Evolutionary conservation across 2,113 vertebrate genomes (phyloP), one percentile per base, ranked within the genome.

Genomic region (Catagonus wagneri): DNA sequence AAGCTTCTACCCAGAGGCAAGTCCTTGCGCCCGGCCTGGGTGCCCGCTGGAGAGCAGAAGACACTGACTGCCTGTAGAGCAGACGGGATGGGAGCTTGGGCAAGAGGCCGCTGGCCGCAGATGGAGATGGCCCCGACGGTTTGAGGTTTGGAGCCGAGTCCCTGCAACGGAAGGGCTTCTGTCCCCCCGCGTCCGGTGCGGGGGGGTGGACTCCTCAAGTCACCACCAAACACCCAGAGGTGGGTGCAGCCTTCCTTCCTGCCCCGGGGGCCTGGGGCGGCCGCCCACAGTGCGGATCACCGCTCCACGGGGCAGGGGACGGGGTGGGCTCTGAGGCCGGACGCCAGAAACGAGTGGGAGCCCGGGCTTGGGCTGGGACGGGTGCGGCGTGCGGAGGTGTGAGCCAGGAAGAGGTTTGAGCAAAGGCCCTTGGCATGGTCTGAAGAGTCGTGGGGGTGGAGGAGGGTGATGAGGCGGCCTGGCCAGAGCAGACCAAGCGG

Each of bases 201-300:
- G 93, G 74, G 85, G 96, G 71, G 97, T 97, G n/a, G 91, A 95
- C 52, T 69, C 93, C 20, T 68, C 89, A 65, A 97, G 80, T 96
- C 92, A 95, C 87, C 91, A 89, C 69, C 93, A 71, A 78, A 74
- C 9, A 14, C 86, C 86, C 79, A 96, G 86, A 95, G 86, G 97
- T 97, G 95, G 97, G 96, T 94, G 75, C 89, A 83, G 71, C 25
- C 89, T 98, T 97, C 96, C 96, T 97, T 96, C 97, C 97, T 97
- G 96, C 71, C 17, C 52, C 22, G 14, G 27, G 3, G 52, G 65
- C 65, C 5, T 44, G 29, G 58, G 36, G 19, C 25, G 60, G 23
- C 14, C 36, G 8, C 69, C 89, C 65, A 83, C 79, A 11, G 25
- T 22, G 17, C 44, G 88, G 85, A 94, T 88, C 56, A 87, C 68